These are phyloP conservation scores for Mesoclemmys tuberculata DNA, from an alignment of 2,113 vertebrate species.

Conservation along the genomic window DNA sequence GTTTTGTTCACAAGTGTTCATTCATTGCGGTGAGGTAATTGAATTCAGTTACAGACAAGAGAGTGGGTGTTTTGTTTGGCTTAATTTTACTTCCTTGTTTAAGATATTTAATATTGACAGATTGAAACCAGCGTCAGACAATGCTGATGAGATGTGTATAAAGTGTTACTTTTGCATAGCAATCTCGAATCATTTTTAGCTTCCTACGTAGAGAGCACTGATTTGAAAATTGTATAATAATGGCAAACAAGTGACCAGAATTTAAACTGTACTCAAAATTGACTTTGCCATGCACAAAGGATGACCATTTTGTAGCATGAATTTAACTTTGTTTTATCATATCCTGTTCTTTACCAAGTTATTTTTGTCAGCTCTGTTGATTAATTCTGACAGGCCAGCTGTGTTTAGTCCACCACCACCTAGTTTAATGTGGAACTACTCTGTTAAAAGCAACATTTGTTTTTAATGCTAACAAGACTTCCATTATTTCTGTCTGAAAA, in stretches of 20 bases:
- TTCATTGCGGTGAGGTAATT: not conserved
- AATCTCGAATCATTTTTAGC: accelerated
- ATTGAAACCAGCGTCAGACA: accelerated
- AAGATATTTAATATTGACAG: accelerated
- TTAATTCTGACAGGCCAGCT: not conserved
- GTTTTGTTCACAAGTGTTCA: not conserved
- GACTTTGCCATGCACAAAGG: not conserved
- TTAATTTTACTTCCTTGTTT: accelerated
- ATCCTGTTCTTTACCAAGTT: not conserved
- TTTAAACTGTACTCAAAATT: accelerated
- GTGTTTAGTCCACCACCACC: accelerated
- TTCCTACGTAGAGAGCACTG: accelerated
- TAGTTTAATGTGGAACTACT: not conserved
- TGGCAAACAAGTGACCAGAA: accelerated
- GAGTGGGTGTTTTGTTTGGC: not conserved
- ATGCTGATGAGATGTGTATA: accelerated
- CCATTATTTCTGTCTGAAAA: accelerated
- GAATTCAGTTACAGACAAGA: not conserved
- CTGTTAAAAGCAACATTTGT: not conserved
- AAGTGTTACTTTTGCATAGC: accelerated
- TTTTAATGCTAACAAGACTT: not conserved
- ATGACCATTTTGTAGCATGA: not conserved
- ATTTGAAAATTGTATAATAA: accelerated
- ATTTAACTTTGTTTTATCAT: not conserved
- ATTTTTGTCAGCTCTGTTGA: not conserved